phyloP scores from a whole-genome alignment of 2,888 invertebrate species.

The Andrena trimmerana region DNA sequence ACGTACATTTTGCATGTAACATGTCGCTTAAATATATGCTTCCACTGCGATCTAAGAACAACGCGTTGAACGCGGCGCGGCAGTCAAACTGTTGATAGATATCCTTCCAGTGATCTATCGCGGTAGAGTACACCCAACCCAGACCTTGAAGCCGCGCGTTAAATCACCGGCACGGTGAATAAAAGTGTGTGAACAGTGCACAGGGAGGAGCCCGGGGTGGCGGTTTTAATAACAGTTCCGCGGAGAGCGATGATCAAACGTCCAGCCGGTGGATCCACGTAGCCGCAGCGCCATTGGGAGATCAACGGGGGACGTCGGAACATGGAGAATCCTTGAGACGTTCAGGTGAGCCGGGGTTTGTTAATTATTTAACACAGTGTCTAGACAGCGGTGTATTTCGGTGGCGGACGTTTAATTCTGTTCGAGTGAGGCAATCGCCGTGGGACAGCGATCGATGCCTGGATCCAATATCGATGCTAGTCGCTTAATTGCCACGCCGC shows the following conservation, averaged over 20 bases:
- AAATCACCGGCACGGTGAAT: neutral
- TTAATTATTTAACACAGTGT: conserved; percentile 4
- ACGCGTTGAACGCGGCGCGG: neutral
- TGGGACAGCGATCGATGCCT: neutral
- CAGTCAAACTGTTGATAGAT: conserved; percentile 1
- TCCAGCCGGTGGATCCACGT: conserved; percentile 4
- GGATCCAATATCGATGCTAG: neutral
- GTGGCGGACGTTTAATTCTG: neutral
- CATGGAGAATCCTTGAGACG: conserved; percentile 64
- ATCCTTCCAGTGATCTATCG: neutral
- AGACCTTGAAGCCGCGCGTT: neutral
- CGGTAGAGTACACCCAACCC: neutral
- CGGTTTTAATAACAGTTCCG: conserved; percentile 5
- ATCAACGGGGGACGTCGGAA: conserved; percentile 22
- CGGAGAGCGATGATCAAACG: conserved; percentile 33
- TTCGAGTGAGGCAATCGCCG: conserved; percentile 3
- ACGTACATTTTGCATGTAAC: too few species aligned
- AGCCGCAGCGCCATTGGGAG: conserved; percentile 14
- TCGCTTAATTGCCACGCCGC: conserved; percentile 11
- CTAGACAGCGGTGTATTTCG: neutral
- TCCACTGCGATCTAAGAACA: too few species aligned
- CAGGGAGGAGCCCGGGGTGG: neutral
- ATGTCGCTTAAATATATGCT: too few species aligned
- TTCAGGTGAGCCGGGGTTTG: conserved; percentile 58
- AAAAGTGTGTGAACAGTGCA: conserved; percentile 6